phyloP scores from a whole-genome alignment of 2,888 invertebrate species.

The Falcaria lacertinaria region DNA sequence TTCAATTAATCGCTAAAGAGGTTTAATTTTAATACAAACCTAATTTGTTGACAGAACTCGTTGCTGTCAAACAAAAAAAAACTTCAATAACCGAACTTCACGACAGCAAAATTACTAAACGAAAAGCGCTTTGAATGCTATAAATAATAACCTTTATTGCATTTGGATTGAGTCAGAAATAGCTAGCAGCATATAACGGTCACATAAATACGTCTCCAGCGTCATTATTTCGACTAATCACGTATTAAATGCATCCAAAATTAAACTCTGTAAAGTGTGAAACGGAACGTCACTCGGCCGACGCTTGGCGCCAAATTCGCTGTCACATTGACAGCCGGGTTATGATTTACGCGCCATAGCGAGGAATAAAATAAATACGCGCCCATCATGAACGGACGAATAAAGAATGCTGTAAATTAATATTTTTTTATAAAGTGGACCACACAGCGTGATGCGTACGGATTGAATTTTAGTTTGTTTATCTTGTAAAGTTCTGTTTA shows the following conservation, averaged over 20 bases:
- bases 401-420: conserved; percentile 52
- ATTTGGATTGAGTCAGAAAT: conserved; percentile 28
- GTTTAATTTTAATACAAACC: conserved; percentile 3
- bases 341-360: conserved; percentile 55
- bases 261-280: conserved; percentile 29
- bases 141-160: conserved; percentile 22
- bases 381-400: conserved; percentile 35
- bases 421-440: conserved; percentile 53
- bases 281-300: conserved; percentile 32
- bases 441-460: conserved; percentile 47
- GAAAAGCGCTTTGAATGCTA: conserved; percentile 15
- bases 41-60: conserved; percentile 21
- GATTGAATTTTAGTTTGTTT: conserved; percentile 23
- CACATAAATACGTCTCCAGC: conserved; percentile 48
- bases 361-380: conserved; percentile 46
- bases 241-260: conserved; percentile 46
- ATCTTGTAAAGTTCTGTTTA: conserved; percentile 15
- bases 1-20: background rate
- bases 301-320: conserved; percentile 60
- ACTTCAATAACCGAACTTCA: conserved; percentile 9
- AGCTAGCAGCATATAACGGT: conserved; percentile 28
- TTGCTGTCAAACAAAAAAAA: conserved; percentile 17
- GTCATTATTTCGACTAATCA: conserved; percentile 47
- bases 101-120: conserved; percentile 30
- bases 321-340: conserved; percentile 51